phyloP scores from a whole-genome alignment of 35 echinoderm and acorn worm species.

The Ophiothrix spiculata region DNA sequence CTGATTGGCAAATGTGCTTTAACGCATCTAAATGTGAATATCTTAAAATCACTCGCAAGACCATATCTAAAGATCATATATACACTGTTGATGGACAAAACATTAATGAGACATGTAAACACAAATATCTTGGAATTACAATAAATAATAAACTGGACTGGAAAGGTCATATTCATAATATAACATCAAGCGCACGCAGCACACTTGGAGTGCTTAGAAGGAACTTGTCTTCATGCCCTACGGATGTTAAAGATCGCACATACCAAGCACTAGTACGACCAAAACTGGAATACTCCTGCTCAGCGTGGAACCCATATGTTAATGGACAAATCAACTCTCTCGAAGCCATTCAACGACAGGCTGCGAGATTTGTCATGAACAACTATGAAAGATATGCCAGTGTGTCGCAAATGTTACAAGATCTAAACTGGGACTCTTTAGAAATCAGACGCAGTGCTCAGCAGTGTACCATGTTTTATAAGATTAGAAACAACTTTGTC shows the following conservation, averaged over 20 bases:
- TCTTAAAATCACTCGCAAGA: conserved; percentile 18
- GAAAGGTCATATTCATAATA: conserved; percentile 15
- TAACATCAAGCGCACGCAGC: neutral
- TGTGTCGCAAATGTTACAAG: neutral
- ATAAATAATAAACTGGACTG: conserved; percentile 28
- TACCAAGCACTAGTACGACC: too few species aligned
- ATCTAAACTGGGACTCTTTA: neutral
- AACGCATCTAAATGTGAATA: conserved; percentile 39
- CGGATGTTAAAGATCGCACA: too few species aligned
- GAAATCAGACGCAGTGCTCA: too few species aligned
- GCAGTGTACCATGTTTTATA: too few species aligned
- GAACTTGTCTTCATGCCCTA: conserved; percentile 12
- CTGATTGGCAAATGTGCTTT: conserved; percentile 44
- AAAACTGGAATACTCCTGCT: too few species aligned
- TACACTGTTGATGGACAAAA: neutral
- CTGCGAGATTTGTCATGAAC: conserved; percentile 27
- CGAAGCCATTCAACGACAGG: neutral
- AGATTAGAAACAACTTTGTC: neutral
- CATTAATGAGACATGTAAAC: neutral
- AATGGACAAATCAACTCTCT: neutral
- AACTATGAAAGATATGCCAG: neutral
- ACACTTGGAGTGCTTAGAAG: conserved; percentile 26
- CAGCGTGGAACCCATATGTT: too few species aligned
- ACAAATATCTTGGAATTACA: conserved; percentile 36
- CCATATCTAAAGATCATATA: neutral